These are phyloP conservation scores for Halocaridina rubra DNA, from an alignment of 2,888 invertebrate genomes.

Conservation along the genomic window DNA sequence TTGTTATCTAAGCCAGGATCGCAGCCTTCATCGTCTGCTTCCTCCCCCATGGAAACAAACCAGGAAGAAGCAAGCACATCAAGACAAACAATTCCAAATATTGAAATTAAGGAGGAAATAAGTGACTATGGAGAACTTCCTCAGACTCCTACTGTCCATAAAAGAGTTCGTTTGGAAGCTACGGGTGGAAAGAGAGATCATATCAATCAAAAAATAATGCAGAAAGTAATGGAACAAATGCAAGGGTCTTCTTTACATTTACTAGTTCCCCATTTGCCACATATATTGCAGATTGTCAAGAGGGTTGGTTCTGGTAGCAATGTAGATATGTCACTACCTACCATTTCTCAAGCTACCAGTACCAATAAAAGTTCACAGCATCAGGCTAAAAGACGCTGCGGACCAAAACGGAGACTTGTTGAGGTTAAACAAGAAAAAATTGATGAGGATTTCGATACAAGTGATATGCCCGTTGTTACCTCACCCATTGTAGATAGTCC, in stretches of 20 bases:
- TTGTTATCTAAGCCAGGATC: not conserved
- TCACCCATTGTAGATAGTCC: not conserved
- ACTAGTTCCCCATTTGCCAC: constrained; percentile 29
- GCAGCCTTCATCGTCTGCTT: not conserved
- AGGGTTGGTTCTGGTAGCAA: constrained; percentile 32
- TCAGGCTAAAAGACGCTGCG: constrained; percentile 16
- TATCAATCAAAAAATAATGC: constrained; percentile 45
- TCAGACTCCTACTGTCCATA: constrained; percentile 15
- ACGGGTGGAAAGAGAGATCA: constrained; percentile 41
- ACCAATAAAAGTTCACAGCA: not conserved
- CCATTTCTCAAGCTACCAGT: not conserved
- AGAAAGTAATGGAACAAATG: constrained; percentile 53
- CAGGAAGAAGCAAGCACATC: not conserved
- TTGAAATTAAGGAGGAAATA: not conserved
- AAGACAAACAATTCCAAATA: not conserved
- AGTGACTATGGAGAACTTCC: not conserved
- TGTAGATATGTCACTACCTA: not conserved
- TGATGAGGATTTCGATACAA: constrained; percentile 24
- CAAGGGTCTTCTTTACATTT: constrained; percentile 32
- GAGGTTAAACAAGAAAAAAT: constrained; percentile 34
- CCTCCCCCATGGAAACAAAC: constrained; percentile 26
- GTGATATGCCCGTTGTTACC: not conserved
- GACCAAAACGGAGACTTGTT: constrained; percentile 27
- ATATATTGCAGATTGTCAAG: constrained; percentile 44
- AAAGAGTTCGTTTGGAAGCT: constrained; percentile 28